These are phyloP conservation scores for Hesperophylax magnus DNA, from an alignment of 1,140 invertebrate genomes.

Conservation along the genomic window DNA sequence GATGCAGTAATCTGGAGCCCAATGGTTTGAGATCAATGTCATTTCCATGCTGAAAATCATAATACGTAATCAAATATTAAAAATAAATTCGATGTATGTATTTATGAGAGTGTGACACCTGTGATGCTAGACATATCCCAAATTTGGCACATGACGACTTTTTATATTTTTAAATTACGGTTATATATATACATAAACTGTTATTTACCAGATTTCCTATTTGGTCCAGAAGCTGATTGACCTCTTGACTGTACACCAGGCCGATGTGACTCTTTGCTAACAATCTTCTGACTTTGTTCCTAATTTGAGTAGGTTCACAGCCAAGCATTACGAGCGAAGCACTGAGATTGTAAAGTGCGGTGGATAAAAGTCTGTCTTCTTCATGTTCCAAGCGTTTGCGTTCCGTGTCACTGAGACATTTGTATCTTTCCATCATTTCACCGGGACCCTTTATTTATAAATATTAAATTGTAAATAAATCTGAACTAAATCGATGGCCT, in stretches of 20 bases:
- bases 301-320: conserved; percentile 88
- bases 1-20: conserved; percentile 91
- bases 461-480: no score
- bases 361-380: conserved; percentile 96
- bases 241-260: conserved; percentile 96
- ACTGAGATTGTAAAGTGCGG: conserved; percentile 96
- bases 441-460: conserved; percentile 78
- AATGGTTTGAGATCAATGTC: conserved; percentile 96
- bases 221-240: conserved; percentile 96
- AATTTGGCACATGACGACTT: neutral
- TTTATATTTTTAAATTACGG: no score
- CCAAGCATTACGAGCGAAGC: conserved; percentile 97
- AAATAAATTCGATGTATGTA: no score
- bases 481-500: no score
- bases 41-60: conserved; percentile 85
- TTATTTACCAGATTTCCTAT: conserved; percentile 89
- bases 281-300: conserved; percentile 92
- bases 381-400: conserved; percentile 97
- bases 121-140: no score
- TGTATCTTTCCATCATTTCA: conserved; percentile 99
- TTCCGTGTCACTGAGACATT: conserved; percentile 93
- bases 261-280: conserved; percentile 99
- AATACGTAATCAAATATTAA: neutral
- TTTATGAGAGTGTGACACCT: no score
- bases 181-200: neutral